These are phyloP conservation scores for Styela plicata DNA, from an alignment of 23 tunicate species.

Conservation along the genomic window DNA sequence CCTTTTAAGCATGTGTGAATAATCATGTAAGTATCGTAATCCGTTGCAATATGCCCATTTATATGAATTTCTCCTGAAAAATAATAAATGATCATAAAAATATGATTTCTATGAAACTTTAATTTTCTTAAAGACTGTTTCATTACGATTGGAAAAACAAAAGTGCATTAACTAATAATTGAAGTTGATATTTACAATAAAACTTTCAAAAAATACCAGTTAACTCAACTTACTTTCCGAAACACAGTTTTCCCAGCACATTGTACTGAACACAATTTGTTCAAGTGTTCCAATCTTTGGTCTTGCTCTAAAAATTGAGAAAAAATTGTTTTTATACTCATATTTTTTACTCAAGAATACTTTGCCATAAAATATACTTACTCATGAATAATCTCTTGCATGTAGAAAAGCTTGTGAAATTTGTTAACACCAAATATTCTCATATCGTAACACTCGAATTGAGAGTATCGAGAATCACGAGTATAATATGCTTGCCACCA, in stretches of 20 bases:
- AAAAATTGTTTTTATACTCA: too few species aligned
- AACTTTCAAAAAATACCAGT: too few species aligned
- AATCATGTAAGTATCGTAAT: not conserved
- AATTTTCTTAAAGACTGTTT: too few species aligned
- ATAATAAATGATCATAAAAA: too few species aligned
- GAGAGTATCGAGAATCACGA: not conserved
- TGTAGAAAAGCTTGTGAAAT: not conserved
- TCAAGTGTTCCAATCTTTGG: not conserved
- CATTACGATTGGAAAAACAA: too few species aligned
- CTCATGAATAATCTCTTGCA: not conserved
- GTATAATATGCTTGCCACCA: not conserved
- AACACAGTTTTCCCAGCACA: not conserved
- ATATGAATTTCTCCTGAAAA: not conserved
- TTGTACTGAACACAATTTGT: not conserved
- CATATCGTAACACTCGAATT: not conserved
- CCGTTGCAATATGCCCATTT: not conserved
- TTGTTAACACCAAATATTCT: not conserved
- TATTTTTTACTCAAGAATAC: too few species aligned
- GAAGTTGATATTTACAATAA: too few species aligned
- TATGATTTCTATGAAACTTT: too few species aligned
- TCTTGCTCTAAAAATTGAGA: not conserved
- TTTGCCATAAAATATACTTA: too few species aligned
- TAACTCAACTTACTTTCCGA: not conserved
- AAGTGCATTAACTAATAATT: too few species aligned
- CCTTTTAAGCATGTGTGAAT: not conserved